Base-by-base conservation (phyloP, 2,888 invertebrate species). In the Hypena proboscidalis region DNA sequence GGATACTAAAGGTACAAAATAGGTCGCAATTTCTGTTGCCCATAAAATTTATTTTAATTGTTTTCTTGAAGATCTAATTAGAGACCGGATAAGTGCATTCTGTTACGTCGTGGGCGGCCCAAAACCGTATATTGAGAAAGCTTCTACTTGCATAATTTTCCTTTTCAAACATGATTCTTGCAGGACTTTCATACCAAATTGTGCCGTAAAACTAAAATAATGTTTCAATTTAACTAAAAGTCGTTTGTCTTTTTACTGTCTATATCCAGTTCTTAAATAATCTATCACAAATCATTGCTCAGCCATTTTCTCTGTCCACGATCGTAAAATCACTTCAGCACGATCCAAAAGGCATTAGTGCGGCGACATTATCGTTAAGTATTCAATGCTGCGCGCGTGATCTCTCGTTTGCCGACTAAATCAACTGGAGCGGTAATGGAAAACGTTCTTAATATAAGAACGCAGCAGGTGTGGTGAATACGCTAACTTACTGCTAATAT, bases 371-470 rank as follows among this genome's bases (percentile, higher is more conserved):
- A 66, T 59, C 63, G 59, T 49, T 58, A 58, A 58, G 60, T 52
- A 40, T 50, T 33, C 36, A 53, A 62, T 60, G 39, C 33, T 54
- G 22, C 25, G 65, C 44, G 47, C 52, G 53, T 57, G 61, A 48
- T 58, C 47, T 41, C 49, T 36, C 44, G 44, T 23, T 17, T 36
- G 11, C 38, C 34, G 43, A 47, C 65, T 76, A 70, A 66, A 70
- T 74, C 70, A 69, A 65, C 54, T 53, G 47, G 38, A 26, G 50
- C 42, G 38, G 62, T 61, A 67, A 67, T 64, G 64, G 66, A 68
- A 34, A 58, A 49, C 40, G 49, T 51, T 54, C 39, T 42, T 39
- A 52, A 59, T 31, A 23, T 20, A 15, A 2, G 36, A 9, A 29
- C 13, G 40, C 34, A 34, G 29, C 67, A 67, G 65, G 52, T 66